Evolutionary conservation across 1,140 invertebrate species (phyloP).

Genomic region (Cydia amplana): DNA sequence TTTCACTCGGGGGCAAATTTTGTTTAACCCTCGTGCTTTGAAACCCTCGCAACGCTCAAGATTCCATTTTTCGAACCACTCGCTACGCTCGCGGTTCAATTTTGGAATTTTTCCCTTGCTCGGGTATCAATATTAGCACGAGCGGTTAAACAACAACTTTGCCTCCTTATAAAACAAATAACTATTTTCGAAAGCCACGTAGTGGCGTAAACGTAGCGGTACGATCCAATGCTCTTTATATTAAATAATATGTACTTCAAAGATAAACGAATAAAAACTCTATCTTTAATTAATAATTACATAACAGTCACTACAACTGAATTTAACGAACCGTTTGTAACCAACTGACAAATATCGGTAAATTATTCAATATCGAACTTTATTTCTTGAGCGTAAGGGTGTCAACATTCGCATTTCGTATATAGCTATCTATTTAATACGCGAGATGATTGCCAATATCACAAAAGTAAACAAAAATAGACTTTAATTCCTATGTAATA

Average conservation of each 20-base stretch:
- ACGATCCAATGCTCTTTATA: constrained; percentile 7
- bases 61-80: too few relatives aligned
- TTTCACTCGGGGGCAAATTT: too few relatives aligned
- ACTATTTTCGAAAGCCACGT: not conserved
- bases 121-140: too few relatives aligned
- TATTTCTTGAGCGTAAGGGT: not conserved
- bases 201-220: not conserved
- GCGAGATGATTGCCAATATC: not conserved
- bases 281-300: not conserved
- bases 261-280: not conserved
- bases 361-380: not conserved
- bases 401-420: not conserved
- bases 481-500: not conserved
- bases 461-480: not conserved
- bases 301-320: not conserved
- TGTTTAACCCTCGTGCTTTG: too few relatives aligned
- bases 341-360: not conserved
- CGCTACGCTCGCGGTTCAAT: too few relatives aligned
- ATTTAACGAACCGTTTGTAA: not conserved
- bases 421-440: not conserved
- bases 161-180: too few relatives aligned
- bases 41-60: too few relatives aligned
- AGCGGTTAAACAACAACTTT: too few relatives aligned
- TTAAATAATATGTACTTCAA: not conserved
- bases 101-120: too few relatives aligned